These are phyloP conservation scores for Batillaria attramentaria DNA, from an alignment of 1,140 invertebrate species.

Conservation along the genomic window DNA sequence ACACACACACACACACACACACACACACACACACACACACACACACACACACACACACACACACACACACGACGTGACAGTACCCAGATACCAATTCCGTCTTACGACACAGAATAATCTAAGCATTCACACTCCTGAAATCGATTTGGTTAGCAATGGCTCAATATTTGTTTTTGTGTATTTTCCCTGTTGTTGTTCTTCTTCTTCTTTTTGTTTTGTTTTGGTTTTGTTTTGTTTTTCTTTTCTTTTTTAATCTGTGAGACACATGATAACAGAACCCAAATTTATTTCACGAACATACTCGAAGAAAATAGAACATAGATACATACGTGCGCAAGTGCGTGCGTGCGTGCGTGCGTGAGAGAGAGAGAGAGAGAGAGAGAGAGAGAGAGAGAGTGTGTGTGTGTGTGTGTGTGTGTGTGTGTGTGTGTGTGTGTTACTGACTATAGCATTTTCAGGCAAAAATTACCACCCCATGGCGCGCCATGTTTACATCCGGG, in stretches of 20 bases:
- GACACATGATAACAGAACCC: not conserved
- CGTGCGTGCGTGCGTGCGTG: not conserved
- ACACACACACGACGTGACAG: not conserved
- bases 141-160: too few species aligned
- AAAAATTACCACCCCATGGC: constrained; percentile 76
- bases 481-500: constrained; percentile 80
- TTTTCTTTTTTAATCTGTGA: not conserved
- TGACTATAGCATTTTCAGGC: not conserved
- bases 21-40: constrained; percentile 16
- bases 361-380: not conserved
- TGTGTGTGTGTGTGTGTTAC: constrained; percentile 1
- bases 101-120: not conserved
- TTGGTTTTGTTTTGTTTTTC: not conserved
- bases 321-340: not conserved
- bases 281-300: not conserved
- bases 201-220: too few species aligned
- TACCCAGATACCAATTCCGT: not conserved
- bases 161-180: too few species aligned
- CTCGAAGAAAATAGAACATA: not conserved
- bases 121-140: not conserved
- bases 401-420: constrained; percentile 15
- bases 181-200: too few species aligned
- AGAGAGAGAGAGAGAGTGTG: not conserved
- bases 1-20: constrained; percentile 7
- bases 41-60: constrained; percentile 16